Base-by-base conservation (phyloP, 2,888 invertebrate genomes). In the Nymphalis c-album region DNA sequence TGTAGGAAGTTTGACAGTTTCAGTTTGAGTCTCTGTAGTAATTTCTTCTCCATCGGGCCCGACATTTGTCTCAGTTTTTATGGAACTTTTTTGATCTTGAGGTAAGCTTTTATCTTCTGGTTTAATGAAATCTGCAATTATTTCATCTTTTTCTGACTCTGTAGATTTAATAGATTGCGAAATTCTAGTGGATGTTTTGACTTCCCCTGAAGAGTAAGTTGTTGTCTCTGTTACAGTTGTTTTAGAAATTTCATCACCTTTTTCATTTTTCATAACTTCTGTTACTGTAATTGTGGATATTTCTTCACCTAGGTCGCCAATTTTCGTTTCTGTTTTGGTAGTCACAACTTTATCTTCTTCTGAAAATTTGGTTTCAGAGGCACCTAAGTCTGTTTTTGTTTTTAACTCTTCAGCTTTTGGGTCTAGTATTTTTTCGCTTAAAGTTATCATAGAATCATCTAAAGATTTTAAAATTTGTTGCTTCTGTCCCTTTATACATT, bases 1-100 rank as follows among this genome's bases (percentile, higher is more conserved):
- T 46, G 75, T 72, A 40, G 71, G 73, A 26, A 73, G 67, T 57
- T 67, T 70, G 8, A 47, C 70, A 7, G 68, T 70, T 45, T 74
- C 71, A 53, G 58, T 71, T 3, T 53, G 59, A 20, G 73, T 76
- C 10, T 70, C 69, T 26, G 48, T 69, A 16, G 64, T 73, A 18
- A 73, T 75, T 63, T 69, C 61, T 57, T 73, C 75, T 26, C 71
- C 72, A 31, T 58, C 40, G 10, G 63, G 55, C 20, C 69, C 69
- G 8, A 47, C 26, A n/a, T 58, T 53, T 46, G 63, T 71, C 46
- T 71, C 67, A 46, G 60, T 60, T 50, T 67, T 63, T 0, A 61
- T 67, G 8, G 61, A 58, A 16, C 35, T 53, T 55, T 66, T 55
- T 3, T 64, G 48, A 35, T 45, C 46, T 13, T 67, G 46, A 22